phyloP scores from a whole-genome alignment of 2,888 invertebrate genomes.

The Drosophila subquinaria region DNA sequence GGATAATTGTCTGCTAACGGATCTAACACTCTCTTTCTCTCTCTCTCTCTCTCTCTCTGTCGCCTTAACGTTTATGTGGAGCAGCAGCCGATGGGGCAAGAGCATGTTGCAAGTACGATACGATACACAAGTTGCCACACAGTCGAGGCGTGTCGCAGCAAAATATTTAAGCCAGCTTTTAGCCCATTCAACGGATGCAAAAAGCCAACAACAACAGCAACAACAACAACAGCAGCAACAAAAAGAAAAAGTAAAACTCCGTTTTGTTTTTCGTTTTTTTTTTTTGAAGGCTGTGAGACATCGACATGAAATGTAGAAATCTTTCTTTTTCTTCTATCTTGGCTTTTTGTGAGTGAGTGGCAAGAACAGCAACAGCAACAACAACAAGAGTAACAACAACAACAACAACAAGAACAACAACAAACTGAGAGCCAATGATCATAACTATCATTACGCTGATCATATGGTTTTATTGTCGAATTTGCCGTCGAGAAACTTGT shows the following conservation, averaged over 20 bases:
- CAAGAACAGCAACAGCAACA: conserved; percentile 21
- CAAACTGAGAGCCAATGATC: conserved; percentile 63
- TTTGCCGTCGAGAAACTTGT: conserved; percentile 72
- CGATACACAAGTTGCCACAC: conserved; percentile 19
- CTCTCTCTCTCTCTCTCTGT: too few relatives aligned
- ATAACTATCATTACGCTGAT: conserved; percentile 78
- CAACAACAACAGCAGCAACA: background rate
- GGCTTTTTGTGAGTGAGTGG: conserved; percentile 14
- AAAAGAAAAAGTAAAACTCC: conserved; percentile 50
- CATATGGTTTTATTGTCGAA: conserved; percentile 79
- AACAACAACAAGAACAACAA: conserved; percentile 10
- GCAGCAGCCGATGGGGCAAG: conserved; percentile 17
- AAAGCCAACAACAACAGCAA: conserved; percentile 36
- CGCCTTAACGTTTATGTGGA: conserved; percentile 15
- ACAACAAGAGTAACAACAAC: conserved; percentile 14
- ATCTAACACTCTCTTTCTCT: conserved; percentile 1
- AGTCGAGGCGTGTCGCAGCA: conserved; percentile 25
- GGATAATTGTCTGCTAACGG: conserved; percentile 44
- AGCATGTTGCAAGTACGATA: conserved; percentile 16
- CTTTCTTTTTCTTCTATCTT: conserved; percentile 18
- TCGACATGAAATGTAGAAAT: conserved; percentile 54
- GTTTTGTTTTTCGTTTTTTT: too few relatives aligned
- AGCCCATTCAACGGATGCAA: conserved; percentile 15
- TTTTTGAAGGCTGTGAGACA: conserved; percentile 41
- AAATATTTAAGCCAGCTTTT: conserved; percentile 16